A percentile compares a stretch with the other conserved stretches of the same genome.
Conservation (phyloP, 1,140 invertebrate species). For the Tetraneura akinire region DNA sequence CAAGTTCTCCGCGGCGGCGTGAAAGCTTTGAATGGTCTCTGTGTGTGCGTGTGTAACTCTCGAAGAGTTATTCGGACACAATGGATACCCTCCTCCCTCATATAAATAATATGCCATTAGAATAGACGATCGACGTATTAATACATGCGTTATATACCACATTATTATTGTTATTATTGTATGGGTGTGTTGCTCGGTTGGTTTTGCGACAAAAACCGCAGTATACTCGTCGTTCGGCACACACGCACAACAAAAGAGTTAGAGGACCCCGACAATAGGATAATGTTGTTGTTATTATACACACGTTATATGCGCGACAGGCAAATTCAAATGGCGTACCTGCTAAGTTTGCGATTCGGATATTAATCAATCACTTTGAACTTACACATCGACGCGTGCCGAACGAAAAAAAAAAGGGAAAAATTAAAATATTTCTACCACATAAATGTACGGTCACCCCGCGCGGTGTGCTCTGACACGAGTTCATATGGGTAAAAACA, state of each 20-base stretch:
- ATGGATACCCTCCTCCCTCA: neutral
- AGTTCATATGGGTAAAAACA: too few species aligned
- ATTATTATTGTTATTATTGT: neutral
- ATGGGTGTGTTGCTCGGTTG: neutral
- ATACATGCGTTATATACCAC: too few species aligned
- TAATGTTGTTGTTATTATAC: neutral
- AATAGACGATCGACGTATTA: neutral
- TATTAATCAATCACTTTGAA: neutral
- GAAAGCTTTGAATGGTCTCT: conserved; percentile 32
- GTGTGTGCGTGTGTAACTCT: neutral
- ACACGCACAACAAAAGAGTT: conserved; percentile 40
- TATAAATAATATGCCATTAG: too few species aligned
- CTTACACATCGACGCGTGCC: too few species aligned
- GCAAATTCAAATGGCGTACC: neutral
- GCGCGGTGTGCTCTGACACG: too few species aligned
- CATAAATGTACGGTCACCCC: too few species aligned
- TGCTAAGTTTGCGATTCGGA: neutral
- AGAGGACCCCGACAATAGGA: conserved; percentile 28
- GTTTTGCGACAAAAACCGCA: conserved; percentile 20
- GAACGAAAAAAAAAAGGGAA: too few species aligned
- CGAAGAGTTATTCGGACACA: neutral
- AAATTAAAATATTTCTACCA: too few species aligned
- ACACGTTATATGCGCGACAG: neutral
- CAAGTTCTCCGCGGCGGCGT: conserved; percentile 14
- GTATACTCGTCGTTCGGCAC: neutral